A percentile compares a stretch with the other conserved stretches of the same genome.
These are phyloP conservation scores for Bombus breviceps DNA, from an alignment of 1,140 invertebrate species.

Conservation along the genomic window DNA sequence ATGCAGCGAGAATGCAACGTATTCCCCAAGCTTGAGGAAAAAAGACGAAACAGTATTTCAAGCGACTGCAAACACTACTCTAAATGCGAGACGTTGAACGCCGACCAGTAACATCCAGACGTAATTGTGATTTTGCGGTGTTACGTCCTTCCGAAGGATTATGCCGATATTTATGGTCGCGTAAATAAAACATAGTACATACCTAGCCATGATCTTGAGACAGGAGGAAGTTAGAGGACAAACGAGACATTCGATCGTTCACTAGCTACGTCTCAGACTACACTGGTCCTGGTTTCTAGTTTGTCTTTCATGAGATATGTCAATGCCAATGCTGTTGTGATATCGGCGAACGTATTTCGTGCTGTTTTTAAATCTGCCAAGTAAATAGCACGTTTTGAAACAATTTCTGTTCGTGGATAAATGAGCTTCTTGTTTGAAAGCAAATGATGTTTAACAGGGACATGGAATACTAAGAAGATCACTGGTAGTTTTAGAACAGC, in stretches of 20 bases:
- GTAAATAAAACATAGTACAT: constrained; percentile 4
- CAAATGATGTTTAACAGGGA: neutral
- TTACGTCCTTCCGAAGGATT: neutral
- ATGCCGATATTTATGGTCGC: constrained; percentile 9
- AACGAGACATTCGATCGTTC: neutral
- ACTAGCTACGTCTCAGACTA: neutral
- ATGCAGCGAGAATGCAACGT: constrained; percentile 37
- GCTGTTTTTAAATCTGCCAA: neutral
- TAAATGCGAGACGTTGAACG: neutral
- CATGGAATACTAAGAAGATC: neutral
- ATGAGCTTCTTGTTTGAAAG: neutral
- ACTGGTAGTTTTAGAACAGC: neutral
- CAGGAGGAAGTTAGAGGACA: neutral
- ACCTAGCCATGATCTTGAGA: neutral
- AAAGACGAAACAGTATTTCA: neutral
- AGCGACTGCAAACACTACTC: neutral
- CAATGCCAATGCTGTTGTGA: neutral
- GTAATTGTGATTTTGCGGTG: constrained; percentile 8
- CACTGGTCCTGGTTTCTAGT: neutral
- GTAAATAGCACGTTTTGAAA: neutral
- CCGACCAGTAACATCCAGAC: neutral
- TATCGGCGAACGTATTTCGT: neutral
- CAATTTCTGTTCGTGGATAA: neutral
- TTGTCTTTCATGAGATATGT: neutral
- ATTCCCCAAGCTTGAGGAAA: neutral